Conservation (phyloP, 2,888 invertebrate species). For the Syritta pipiens region DNA sequence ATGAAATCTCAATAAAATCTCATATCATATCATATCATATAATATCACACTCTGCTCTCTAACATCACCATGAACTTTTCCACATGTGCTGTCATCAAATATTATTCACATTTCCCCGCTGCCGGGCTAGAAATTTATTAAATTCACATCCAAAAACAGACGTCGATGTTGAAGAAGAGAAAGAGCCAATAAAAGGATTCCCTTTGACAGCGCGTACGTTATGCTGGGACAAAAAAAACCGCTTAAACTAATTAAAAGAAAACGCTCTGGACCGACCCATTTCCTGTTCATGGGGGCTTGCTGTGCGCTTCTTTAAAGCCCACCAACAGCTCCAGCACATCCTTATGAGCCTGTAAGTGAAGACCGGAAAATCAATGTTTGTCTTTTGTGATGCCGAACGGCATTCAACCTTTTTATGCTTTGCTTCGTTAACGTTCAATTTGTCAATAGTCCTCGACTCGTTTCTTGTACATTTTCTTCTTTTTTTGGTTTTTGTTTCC, state of each 20-base stretch:
- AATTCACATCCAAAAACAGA: not conserved
- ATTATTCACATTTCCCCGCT: not conserved
- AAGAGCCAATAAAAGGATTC: too few relatives aligned
- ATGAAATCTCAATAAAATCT: too few relatives aligned
- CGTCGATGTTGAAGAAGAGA: too few relatives aligned
- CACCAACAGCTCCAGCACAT: not conserved
- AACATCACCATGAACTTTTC: not conserved
- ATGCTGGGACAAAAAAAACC: too few relatives aligned
- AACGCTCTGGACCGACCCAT: too few relatives aligned
- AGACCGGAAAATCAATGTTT: slow-evolving; percentile 26
- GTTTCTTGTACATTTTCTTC: too few relatives aligned
- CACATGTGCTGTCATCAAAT: slow-evolving; percentile 7
- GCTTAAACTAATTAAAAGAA: too few relatives aligned
- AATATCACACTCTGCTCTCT: too few relatives aligned
- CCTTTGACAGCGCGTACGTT: not conserved
- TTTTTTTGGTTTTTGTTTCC: not conserved
- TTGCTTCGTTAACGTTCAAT: slow-evolving; percentile 21
- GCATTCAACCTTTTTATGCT: slow-evolving; percentile 12
- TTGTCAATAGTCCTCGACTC: slow-evolving; percentile 18
- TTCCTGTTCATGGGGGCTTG: too few relatives aligned
- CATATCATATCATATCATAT: too few relatives aligned
- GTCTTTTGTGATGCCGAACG: slow-evolving; percentile 16
- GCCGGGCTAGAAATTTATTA: not conserved
- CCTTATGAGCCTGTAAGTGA: not conserved
- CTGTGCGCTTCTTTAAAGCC: not conserved